These are phyloP conservation scores for Hemicrepidius hirtus DNA, from an alignment of 2,888 invertebrate species.

Conservation along the genomic window DNA sequence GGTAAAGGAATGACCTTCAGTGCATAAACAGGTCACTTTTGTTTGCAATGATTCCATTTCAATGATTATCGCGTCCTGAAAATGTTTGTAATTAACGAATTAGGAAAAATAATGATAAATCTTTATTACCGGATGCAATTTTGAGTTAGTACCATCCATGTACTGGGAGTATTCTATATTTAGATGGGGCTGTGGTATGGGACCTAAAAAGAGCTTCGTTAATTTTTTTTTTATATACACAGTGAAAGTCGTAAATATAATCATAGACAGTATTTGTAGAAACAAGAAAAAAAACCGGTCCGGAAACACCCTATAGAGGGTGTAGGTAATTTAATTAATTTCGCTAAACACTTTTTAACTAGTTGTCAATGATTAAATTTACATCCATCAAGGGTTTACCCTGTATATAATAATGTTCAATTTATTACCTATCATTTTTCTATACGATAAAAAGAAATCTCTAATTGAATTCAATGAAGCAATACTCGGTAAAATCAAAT, in stretches of 20 bases:
- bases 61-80: constrained; percentile 52
- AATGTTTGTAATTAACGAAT: constrained; percentile 29
- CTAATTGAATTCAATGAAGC: constrained; percentile 2
- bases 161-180: not conserved
- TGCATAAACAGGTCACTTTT: constrained; percentile 58
- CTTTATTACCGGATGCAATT: constrained; percentile 17
- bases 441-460: constrained; percentile 4
- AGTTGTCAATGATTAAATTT: too few relatives aligned
- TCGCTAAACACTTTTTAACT: too few relatives aligned
- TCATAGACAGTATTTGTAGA: too few relatives aligned
- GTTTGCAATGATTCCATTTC: constrained; percentile 61
- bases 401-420: too few relatives aligned
- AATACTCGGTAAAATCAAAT: constrained; percentile 1
- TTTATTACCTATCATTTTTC: constrained; percentile 1
- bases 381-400: too few relatives aligned
- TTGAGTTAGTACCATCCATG: not conserved
- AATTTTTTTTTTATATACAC: too few relatives aligned
- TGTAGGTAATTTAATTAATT: too few relatives aligned
- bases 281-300: too few relatives aligned
- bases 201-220: not conserved
- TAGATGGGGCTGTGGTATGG: not conserved
- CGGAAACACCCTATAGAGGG: too few relatives aligned
- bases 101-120: not conserved
- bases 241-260: too few relatives aligned
- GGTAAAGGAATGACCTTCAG: constrained; percentile 62